Conservation (phyloP, 2,797 vertebrate genomes). For the Ficedula albicollis region DNA sequence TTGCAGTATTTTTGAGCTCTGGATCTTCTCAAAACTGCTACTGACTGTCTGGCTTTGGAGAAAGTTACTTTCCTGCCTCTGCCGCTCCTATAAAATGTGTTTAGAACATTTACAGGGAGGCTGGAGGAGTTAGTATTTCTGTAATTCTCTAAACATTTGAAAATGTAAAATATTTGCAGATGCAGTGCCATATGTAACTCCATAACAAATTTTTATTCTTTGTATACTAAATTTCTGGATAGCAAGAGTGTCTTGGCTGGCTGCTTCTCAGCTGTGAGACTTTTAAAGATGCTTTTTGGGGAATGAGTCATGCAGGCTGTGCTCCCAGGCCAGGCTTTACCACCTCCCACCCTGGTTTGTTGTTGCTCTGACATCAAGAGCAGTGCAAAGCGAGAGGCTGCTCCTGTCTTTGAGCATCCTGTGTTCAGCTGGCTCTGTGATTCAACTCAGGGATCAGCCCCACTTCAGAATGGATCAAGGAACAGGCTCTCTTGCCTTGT, state of each 20-base stretch:
- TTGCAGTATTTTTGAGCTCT: not conserved
- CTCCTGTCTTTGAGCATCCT: not conserved
- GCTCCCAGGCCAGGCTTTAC: not conserved
- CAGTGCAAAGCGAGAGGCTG: not conserved
- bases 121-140: conserved; percentile 3
- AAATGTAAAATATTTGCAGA: conserved; percentile 57
- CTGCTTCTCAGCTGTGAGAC: conserved; percentile 39
- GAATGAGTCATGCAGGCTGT: not conserved
- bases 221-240: not conserved
- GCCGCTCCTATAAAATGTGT: conserved; percentile 22
- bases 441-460: not conserved
- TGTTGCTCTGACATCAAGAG: not conserved
- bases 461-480: not conserved
- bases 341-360: not conserved
- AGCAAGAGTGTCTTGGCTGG: conserved; percentile 17
- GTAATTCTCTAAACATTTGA: not conserved
- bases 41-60: not conserved
- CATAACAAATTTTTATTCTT: not conserved
- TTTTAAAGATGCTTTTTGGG: not conserved
- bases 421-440: not conserved
- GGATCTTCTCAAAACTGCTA: conserved; percentile 15
- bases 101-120: conserved; percentile 30
- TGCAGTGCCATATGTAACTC: conserved; percentile 5
- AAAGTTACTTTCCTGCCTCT: conserved; percentile 12
- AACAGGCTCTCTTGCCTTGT: not conserved